Evolutionary conservation across 2,888 invertebrate genomes (phyloP), one percentile per base, ranked within the genome.

Genomic region (Tetramorium bicarinatum): DNA sequence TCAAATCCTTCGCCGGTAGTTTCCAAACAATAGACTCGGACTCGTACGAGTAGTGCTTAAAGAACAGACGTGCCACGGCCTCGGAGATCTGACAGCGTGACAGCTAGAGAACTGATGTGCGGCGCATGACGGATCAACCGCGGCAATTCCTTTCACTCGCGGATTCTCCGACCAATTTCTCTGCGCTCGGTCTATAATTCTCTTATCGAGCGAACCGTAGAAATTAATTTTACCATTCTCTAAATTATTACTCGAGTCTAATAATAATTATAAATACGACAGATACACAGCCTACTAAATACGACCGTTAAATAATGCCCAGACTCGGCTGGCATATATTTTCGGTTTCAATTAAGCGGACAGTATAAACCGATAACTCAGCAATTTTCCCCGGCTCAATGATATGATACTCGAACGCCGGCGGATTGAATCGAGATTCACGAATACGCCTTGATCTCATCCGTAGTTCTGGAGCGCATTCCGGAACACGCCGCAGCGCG

Each of bases 401-500:
- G 79, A 80, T 72, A 59, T 47, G 74, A 59, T 80, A 72, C 21
- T 25, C 59, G 21, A 49, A 15, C 71, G 29, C 29, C 29, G 54
- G 21, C 29, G 79, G 74, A 74, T 74, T 74, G 74, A 72, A 80
- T 80, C 47, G 79, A 59, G 79, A 80, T 74, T 80, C 74, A 25
- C 79, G 74, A 72, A 79, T 79, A 72, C 34, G 72, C 74, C 79
- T 72, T 59, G 79, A 74, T 74, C 13, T 38, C 74, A 54, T 77
- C 52, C 76, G 8, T 25, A 47, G 59, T 74, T 80, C 79, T 59
- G 9, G 47, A 38, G 34, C 38, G 47, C 74, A 74, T 72, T 72
- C 79, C 74, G 74, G 79, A 25, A 49, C 74, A 59, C 59, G 74
- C 79, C 29, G 79, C 69, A n/a, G 41, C 52, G 34, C 21, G 76